A percentile compares a stretch with the other conserved stretches of the same genome.
Conservation (phyloP, 2,797 vertebrate species). For the Danionella dracula region DNA sequence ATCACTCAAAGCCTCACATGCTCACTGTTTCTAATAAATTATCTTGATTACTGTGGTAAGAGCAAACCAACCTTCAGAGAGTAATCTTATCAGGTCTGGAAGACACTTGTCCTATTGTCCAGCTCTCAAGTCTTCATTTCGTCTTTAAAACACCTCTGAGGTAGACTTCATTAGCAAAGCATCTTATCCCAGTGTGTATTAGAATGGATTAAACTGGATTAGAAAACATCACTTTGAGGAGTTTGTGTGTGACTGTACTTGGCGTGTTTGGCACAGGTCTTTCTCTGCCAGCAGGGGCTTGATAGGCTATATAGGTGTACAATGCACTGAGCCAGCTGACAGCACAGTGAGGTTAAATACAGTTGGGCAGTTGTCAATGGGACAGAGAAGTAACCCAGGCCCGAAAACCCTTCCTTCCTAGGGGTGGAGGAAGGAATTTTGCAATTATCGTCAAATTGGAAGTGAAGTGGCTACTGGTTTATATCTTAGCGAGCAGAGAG, state of each 20-base stretch:
- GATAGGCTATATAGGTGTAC: slow-evolving; percentile 65
- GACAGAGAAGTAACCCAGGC: no score
- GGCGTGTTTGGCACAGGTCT: slow-evolving; percentile 60
- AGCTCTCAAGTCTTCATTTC: slow-evolving; percentile 8
- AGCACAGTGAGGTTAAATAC: slow-evolving; percentile 45
- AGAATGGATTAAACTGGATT: slow-evolving; percentile 49
- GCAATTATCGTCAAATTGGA: no score
- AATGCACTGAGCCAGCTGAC: slow-evolving; percentile 57
- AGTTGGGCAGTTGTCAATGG: slow-evolving; percentile 57
- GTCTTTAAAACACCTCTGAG: slow-evolving; percentile 33
- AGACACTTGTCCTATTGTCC: slow-evolving; percentile 33
- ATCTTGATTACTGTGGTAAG: no score
- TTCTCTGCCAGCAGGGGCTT: slow-evolving; percentile 49
- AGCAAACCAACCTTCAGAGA: slow-evolving; percentile 26
- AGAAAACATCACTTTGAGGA: slow-evolving; percentile 35
- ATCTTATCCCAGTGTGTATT: slow-evolving; percentile 41
- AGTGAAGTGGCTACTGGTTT: no score
- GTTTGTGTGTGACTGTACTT: slow-evolving; percentile 43
- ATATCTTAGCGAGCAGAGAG: no score
- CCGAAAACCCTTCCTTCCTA: no score
- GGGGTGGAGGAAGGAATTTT: no score
- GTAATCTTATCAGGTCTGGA: slow-evolving; percentile 30
- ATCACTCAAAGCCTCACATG: no score
- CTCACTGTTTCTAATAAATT: no score
- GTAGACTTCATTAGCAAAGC: slow-evolving; percentile 42